phyloP scores from a whole-genome alignment of 2,888 invertebrate genomes.

The Allophyes oxyacanthae region DNA sequence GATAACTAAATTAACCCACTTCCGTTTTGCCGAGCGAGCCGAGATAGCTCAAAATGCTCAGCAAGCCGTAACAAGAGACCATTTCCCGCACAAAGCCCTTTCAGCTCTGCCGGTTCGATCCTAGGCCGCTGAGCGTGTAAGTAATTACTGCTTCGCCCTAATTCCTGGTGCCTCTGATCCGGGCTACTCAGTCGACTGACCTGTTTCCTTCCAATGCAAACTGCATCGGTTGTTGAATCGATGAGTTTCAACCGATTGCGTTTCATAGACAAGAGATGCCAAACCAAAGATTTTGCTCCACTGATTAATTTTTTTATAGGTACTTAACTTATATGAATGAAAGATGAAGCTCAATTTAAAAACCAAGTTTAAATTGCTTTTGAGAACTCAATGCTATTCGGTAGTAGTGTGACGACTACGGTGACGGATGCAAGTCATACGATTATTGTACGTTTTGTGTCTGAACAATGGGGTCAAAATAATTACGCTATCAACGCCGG shows the following conservation, averaged over 20 bases:
- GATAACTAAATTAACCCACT: constrained; percentile 50
- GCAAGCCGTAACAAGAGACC: constrained; percentile 73
- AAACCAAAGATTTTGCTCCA: no score
- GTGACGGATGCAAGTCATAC: constrained; percentile 19
- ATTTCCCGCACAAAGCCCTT: constrained; percentile 77
- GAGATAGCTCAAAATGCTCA: constrained; percentile 66
- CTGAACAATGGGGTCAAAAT: constrained; percentile 63
- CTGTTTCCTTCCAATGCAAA: constrained; percentile 65
- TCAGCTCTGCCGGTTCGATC: constrained; percentile 73
- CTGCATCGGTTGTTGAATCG: constrained; percentile 55
- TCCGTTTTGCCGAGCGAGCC: constrained; percentile 48
- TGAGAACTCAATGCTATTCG: no score
- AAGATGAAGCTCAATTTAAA: no score
- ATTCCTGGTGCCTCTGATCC: constrained; percentile 72
- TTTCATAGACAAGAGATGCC: constrained; percentile 10
- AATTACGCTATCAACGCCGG: constrained; percentile 65
- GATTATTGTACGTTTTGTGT: constrained; percentile 59
- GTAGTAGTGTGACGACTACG: no score
- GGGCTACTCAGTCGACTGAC: constrained; percentile 64
- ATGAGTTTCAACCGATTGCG: constrained; percentile 44
- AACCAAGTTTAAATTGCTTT: no score
- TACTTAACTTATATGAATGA: no score
- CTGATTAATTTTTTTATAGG: no score
- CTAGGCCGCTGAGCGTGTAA: constrained; percentile 70
- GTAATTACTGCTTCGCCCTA: constrained; percentile 82